phyloP scores from a whole-genome alignment of 2,888 invertebrate genomes.

The Onthophagus sagittarius region DNA sequence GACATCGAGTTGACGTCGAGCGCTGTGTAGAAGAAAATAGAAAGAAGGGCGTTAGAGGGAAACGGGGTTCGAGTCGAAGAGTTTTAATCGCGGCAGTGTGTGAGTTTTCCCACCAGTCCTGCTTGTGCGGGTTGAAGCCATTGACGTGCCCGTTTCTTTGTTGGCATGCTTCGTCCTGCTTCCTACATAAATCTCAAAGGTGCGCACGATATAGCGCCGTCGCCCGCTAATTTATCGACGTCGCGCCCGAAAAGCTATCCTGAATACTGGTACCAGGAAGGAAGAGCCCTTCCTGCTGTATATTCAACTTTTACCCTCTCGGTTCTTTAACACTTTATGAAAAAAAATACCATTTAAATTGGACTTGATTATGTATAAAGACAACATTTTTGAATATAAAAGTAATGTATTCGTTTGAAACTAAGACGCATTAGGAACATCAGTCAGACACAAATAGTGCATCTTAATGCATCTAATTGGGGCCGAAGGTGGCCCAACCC shows the following conservation, averaged over 20 bases:
- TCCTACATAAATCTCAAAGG: neutral
- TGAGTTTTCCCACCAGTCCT: neutral
- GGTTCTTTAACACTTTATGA: neutral
- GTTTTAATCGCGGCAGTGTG: neutral
- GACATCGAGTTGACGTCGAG: too few relatives aligned
- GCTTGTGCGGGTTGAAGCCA: neutral
- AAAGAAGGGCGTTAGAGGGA: neutral
- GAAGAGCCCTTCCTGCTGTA: neutral
- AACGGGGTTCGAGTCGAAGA: neutral
- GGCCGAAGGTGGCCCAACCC: too few relatives aligned
- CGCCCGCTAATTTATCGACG: neutral
- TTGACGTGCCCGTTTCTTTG: neutral
- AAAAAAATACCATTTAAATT: too few relatives aligned
- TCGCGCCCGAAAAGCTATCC: neutral
- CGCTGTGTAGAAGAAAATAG: too few relatives aligned
- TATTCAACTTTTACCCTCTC: neutral
- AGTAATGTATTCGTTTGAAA: too few relatives aligned
- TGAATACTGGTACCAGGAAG: neutral
- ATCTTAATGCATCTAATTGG: too few relatives aligned
- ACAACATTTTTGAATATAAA: too few relatives aligned
- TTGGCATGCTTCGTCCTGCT: neutral
- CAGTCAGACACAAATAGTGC: too few relatives aligned
- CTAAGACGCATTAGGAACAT: too few relatives aligned
- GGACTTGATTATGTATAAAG: too few relatives aligned
- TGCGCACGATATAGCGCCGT: neutral